Evolutionary conservation across 1,140 invertebrate genomes (phyloP), one percentile per base, ranked within the genome.

Genomic region (Hestina assimilis): DNA sequence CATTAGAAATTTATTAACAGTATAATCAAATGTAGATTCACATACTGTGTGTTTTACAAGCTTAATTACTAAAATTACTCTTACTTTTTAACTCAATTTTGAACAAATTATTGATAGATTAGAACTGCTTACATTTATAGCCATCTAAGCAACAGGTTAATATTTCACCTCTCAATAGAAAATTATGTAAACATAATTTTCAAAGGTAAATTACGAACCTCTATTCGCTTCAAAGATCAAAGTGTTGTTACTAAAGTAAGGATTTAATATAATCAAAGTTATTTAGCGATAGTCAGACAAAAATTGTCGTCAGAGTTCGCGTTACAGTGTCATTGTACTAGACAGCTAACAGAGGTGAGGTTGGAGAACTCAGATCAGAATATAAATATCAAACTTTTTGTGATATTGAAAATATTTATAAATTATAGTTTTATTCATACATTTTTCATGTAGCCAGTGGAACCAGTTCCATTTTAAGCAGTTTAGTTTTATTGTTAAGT

Each of bases 331-430:
- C 24, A 20, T 52, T 17, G 17, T 41, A 15, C 24, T 40, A 52
- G 33, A 51, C 48, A 33, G 45, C 29, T 9, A 35, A 47, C 5
- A 35, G 45, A 19, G 45, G 45, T 47, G 17, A 46, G 43, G 26
- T 20, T 1, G 6, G 45, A 33, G 19, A 38, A 11, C 7, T 17
- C 33, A 1, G 9, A 19, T 40, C 8, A 40, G 3, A 40, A 40
- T 40, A 40, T n/a, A 38, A 38, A 17, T 38, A 19, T n/a, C 4
- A 48, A n/a, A 45, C 33, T 8, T 38, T 38, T 9, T 9, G 17
- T 17, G 31, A 19, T 6, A 38, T 38, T 8, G 7, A 17, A 38
- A n/a, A n/a, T n/a, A n/a, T n/a, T n/a, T n/a, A n/a, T n/a, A n/a
- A n/a, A n/a, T n/a, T n/a, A n/a, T n/a, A n/a, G n/a, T n/a, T n/a